Evolutionary conservation across 2,888 invertebrate species (phyloP).

Genomic region (Osmoderma eremita): DNA sequence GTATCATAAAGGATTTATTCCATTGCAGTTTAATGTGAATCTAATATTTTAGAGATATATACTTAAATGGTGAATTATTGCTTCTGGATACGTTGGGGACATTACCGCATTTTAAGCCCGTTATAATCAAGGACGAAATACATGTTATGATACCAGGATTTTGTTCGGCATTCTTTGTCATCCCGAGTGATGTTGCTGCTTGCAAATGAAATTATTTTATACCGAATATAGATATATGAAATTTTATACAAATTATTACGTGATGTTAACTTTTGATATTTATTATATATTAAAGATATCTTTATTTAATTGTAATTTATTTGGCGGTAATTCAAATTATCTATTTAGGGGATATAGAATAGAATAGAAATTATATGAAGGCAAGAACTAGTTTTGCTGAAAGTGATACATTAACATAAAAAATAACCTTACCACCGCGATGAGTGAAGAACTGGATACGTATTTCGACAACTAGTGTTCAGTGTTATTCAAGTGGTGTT

Average conservation of each 20-base stretch:
- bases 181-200: conserved; percentile 31
- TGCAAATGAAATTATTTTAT: conserved; percentile 18
- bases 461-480: too few species aligned
- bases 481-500: too few species aligned
- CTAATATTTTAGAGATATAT: conserved; percentile 65
- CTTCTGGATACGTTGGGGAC: conserved; percentile 64
- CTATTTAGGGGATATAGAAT: too few species aligned
- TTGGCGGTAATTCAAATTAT: too few species aligned
- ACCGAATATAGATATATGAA: background rate
- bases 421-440: too few species aligned
- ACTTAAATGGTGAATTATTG: conserved; percentile 70
- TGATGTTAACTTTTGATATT: background rate
- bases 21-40: conserved; percentile 6
- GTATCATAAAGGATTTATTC: too few species aligned
- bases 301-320: too few species aligned
- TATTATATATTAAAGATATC: too few species aligned
- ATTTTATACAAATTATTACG: background rate
- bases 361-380: too few species aligned
- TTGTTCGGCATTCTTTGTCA: conserved; percentile 68
- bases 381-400: too few species aligned
- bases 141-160: conserved; percentile 70
- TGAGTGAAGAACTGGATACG: too few species aligned
- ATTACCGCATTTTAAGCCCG: conserved; percentile 68
- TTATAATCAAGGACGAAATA: conserved; percentile 62
- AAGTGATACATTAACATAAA: too few species aligned